Evolutionary conservation across 2,888 invertebrate genomes (phyloP).

Genomic region (Mamestra brassicae): DNA sequence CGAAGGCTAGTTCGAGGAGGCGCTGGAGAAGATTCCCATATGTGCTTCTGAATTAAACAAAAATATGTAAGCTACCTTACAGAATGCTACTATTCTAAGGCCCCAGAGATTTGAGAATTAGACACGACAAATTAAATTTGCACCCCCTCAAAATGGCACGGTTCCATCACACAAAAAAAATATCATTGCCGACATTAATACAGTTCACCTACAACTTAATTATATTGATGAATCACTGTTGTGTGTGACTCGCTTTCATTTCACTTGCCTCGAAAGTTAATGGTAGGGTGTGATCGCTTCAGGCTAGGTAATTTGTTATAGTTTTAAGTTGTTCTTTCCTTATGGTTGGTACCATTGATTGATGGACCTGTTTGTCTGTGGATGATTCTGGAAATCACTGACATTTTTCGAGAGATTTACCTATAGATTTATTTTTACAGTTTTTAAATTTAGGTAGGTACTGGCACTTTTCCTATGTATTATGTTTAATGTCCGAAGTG

Average conservation of each 20-base stretch:
- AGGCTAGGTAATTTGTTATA: slow-evolving; percentile 27
- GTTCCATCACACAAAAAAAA: slow-evolving; percentile 3
- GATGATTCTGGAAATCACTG: background rate
- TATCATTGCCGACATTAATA: slow-evolving; percentile 6
- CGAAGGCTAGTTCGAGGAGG: too few relatives aligned
- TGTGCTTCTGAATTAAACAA: too few relatives aligned
- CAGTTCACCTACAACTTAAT: slow-evolving; percentile 36
- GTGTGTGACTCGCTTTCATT: slow-evolving; percentile 13
- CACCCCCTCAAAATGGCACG: slow-evolving; percentile 1
- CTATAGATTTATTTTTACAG: too few relatives aligned
- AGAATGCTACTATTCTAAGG: too few relatives aligned
- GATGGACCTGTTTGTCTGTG: slow-evolving; percentile 7
- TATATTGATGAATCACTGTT: slow-evolving; percentile 40
- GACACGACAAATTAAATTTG: background rate
- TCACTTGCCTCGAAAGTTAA: slow-evolving; percentile 54
- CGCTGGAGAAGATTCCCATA: too few relatives aligned
- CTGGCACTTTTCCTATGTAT: too few relatives aligned
- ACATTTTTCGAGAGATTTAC: too few relatives aligned
- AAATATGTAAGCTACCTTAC: too few relatives aligned
- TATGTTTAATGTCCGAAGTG: too few relatives aligned
- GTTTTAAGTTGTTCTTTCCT: slow-evolving; percentile 35
- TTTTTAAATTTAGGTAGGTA: too few relatives aligned
- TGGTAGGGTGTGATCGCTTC: slow-evolving; percentile 29
- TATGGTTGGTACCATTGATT: background rate
- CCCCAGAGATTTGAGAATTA: too few relatives aligned